Conservation (phyloP, 2,888 invertebrate genomes). For the Polylopha cassiicola region DNA sequence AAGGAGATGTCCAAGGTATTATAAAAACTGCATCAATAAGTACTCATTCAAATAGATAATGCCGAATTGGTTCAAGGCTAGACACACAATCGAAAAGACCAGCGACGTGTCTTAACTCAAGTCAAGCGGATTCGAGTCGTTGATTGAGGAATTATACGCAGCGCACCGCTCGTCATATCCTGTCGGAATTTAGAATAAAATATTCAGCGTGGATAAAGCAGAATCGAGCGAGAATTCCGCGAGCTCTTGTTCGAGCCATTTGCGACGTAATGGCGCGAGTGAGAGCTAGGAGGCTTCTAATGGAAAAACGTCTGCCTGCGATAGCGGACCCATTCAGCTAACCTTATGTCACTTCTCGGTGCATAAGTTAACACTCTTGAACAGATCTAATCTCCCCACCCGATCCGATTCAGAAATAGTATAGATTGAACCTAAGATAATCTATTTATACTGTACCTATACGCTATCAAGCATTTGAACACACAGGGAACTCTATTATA, state of each 20-base stretch:
- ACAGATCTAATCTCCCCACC: conserved; percentile 11
- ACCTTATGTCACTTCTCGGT: conserved; percentile 32
- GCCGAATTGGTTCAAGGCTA: conserved; percentile 51
- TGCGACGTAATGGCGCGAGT: conserved; percentile 52
- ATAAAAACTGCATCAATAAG: background rate
- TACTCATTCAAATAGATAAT: conserved; percentile 29
- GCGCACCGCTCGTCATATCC: conserved; percentile 42
- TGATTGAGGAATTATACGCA: conserved; percentile 48
- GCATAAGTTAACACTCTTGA: conserved; percentile 16
- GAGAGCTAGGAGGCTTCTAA: conserved; percentile 45
- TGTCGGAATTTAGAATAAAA: conserved; percentile 35
- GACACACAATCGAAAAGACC: conserved; percentile 35
- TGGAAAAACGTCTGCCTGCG: conserved; percentile 51
- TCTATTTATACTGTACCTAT: too few species aligned
- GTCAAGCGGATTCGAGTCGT: conserved; percentile 39
- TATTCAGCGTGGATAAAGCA: conserved; percentile 40
- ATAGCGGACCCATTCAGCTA: conserved; percentile 40
- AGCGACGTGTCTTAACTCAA: conserved; percentile 32
- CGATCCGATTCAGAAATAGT: conserved; percentile 2
- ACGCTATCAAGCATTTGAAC: too few species aligned
- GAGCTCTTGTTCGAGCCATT: conserved; percentile 48
- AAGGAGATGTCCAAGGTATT: too few species aligned
- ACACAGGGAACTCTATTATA: conserved; percentile 4
- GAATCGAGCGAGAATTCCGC: conserved; percentile 41
- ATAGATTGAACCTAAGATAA: too few species aligned